Conservation (phyloP, 1,140 invertebrate genomes). For the Hylaeus volcanicus region DNA sequence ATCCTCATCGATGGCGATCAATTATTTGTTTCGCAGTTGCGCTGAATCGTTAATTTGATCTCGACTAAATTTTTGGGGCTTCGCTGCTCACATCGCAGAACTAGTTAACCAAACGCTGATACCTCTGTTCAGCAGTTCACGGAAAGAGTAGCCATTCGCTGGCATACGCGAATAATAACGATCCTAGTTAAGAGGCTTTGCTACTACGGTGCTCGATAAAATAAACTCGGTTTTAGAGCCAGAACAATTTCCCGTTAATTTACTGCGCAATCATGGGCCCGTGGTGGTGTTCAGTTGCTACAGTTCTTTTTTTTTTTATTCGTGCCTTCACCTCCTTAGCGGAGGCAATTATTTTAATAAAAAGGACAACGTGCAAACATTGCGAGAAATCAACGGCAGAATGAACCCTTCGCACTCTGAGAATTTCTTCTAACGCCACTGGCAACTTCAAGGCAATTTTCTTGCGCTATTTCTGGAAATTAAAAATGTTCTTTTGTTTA, state of each 20-base stretch:
- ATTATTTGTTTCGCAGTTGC: background rate
- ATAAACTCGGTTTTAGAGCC: conserved; percentile 35
- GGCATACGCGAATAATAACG: conserved; percentile 26
- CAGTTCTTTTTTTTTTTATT: background rate
- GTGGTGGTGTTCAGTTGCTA: conserved; percentile 12
- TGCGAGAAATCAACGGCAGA: background rate
- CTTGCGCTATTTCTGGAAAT: no score
- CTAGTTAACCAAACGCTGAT: background rate
- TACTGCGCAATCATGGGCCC: conserved; percentile 21
- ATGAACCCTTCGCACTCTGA: no score
- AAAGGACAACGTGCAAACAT: background rate
- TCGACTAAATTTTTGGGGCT: background rate
- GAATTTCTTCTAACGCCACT: no score
- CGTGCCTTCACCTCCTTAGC: background rate
- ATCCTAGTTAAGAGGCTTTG: conserved; percentile 25
- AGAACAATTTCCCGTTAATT: conserved; percentile 27
- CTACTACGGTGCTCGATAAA: conserved; percentile 24
- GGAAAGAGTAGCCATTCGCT: background rate
- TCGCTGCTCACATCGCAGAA: background rate
- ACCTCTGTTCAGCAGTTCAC: conserved; percentile 5
- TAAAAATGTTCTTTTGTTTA: no score
- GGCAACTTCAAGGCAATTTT: no score
- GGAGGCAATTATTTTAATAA: conserved; percentile 24
- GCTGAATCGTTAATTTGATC: background rate
- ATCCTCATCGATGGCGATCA: no score